Evolutionary conservation across 2,888 invertebrate species (phyloP), one percentile per base, ranked within the genome.

Genomic region (Octonoba sinensis): DNA sequence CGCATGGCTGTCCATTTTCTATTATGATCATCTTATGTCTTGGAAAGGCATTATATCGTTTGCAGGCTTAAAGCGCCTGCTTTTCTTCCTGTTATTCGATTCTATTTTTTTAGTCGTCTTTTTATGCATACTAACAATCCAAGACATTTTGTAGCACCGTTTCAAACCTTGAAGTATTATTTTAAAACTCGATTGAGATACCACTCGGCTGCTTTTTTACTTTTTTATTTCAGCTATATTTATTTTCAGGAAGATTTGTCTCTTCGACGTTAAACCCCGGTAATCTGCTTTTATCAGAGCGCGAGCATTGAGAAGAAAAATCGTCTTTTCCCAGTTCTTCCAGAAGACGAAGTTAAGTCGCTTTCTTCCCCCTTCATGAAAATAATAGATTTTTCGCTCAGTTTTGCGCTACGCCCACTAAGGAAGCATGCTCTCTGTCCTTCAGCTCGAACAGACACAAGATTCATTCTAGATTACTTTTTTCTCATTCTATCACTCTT

Each of bases 231-330:
- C 20, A 71, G 59, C 60, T 71, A 18, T 71, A 71, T 24, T 59
- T 27, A 36, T 49, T 46, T 49, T 71, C 13, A 46, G 47, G 16
- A 24, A 71, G 66, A 59, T 71, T 71, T 60, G 60, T 60, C 59
- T 59, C 49, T 24, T 22, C 47, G 70, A 60, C 59, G 70, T 27
- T 70, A 70, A 70, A 59, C 46, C 13, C 36, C 49, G 20, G 59
- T 70, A 71, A 60, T 60, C 70, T 71, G 47, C 57, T 71, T 71
- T 71, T 71, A 71, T 71, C 60, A 71, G 27, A 60, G 70, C 70
- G 20, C 18, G 15, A 27, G 59, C 24, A 70, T 70, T 49, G 11
- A 24, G 59, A 70, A 70, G 70, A 70, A 70, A 70, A 70, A 27
- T 47, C 59, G n/a, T 20, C 70, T 24, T 56, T 27, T 27, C 47